Percentiles rank a stretch among this genome's conserved stretches.
Conservation (phyloP, 2,797 vertebrate genomes). For the Silurus lanzhouensis region DNA sequence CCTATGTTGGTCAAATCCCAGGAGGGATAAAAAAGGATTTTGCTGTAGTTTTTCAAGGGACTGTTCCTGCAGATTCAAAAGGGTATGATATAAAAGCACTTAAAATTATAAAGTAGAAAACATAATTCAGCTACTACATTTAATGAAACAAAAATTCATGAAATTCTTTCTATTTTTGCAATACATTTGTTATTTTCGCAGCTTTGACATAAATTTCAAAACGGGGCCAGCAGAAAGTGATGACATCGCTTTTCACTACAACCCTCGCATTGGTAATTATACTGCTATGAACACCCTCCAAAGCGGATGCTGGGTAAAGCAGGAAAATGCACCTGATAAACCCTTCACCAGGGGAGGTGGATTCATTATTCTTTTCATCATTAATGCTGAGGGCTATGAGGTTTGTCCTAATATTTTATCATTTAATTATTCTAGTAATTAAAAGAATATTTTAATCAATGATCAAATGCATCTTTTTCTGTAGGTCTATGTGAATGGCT, state of each 20-base stretch:
- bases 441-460: neutral
- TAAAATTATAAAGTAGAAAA: neutral
- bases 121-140: neutral
- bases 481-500: slow-evolving; percentile 35
- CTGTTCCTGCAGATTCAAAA: slow-evolving; percentile 10
- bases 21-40: slow-evolving; percentile 27
- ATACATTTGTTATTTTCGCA: neutral
- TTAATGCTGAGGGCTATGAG: slow-evolving; percentile 11
- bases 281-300: slow-evolving; percentile 18
- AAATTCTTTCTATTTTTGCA: neutral
- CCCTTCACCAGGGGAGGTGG: slow-evolving; percentile 4
- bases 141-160: too few relatives aligned
- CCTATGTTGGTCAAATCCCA: slow-evolving; percentile 26
- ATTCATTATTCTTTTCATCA: slow-evolving; percentile 25
- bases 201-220: slow-evolving; percentile 30
- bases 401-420: neutral
- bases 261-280: neutral
- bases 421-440: neutral
- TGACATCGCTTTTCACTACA: slow-evolving; percentile 44
- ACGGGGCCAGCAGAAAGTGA: slow-evolving; percentile 7
- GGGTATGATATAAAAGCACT: neutral
- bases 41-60: slow-evolving; percentile 39
- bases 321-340: neutral
- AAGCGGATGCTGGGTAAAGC: slow-evolving; percentile 23
- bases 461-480: neutral